Evolutionary conservation across 2,797 vertebrate species (phyloP).

Genomic region (Lophura swinhoii): DNA sequence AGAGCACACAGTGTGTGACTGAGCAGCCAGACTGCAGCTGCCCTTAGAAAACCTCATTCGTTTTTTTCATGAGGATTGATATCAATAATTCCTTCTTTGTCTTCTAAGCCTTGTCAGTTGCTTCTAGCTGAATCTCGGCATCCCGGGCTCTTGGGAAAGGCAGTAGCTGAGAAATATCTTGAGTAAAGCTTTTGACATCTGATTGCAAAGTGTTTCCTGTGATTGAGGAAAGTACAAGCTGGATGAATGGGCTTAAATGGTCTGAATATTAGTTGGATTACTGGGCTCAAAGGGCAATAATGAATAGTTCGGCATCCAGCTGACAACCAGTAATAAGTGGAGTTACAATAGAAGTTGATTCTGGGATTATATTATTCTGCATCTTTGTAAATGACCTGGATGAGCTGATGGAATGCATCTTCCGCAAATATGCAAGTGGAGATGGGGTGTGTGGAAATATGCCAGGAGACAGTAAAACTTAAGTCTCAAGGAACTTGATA

Average conservation of each 20-base stretch:
- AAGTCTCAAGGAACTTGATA: neutral
- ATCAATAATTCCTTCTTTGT: neutral
- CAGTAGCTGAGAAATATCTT: constrained; percentile 31
- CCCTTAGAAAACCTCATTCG: neutral
- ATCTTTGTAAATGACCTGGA: constrained; percentile 10
- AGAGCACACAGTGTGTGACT: neutral
- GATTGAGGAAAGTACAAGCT: constrained; percentile 46
- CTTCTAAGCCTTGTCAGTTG: neutral
- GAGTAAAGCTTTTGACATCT: constrained; percentile 41
- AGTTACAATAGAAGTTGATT: constrained; percentile 44
- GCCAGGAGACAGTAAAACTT: neutral
- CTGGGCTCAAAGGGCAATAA: constrained; percentile 50
- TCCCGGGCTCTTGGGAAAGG: neutral
- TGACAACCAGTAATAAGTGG: constrained; percentile 22
- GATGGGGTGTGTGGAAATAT: neutral
- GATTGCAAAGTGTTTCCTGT: constrained; percentile 43
- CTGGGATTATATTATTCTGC: neutral
- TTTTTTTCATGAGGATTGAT: neutral
- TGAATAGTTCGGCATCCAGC: constrained; percentile 51
- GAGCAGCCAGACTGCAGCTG: neutral
- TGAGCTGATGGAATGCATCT: constrained; percentile 27
- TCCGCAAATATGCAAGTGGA: constrained; percentile 52
- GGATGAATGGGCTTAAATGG: constrained; percentile 50
- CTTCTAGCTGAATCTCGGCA: neutral
- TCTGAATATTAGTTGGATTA: constrained; percentile 58